phyloP scores from a whole-genome alignment of 2,888 invertebrate species.

The Yponomeuta plumbellus region DNA sequence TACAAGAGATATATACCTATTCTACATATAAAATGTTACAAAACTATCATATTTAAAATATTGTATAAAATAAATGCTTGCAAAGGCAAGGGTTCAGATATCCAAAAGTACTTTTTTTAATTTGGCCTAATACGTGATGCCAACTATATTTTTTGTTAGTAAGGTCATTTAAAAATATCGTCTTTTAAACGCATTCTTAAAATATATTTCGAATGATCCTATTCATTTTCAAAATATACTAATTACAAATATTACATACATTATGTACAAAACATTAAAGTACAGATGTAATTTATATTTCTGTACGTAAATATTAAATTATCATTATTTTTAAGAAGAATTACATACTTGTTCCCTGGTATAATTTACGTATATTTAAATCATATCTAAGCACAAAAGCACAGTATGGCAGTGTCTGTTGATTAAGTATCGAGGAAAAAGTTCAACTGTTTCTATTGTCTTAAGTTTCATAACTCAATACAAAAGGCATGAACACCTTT shows the following conservation, averaged over 20 bases:
- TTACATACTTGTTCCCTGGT: slow-evolving; percentile 49
- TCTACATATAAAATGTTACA: not conserved
- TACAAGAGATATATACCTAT: not conserved
- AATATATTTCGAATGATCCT: not conserved
- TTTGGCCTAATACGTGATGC: too few relatives aligned
- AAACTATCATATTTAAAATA: not conserved
- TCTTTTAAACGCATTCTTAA: too few relatives aligned
- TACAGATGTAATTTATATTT: not conserved
- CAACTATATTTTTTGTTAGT: too few relatives aligned
- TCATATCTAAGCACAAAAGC: slow-evolving; percentile 34
- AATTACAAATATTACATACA: not conserved
- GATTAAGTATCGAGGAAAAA: not conserved
- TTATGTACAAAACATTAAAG: not conserved
- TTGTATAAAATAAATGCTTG: not conserved
- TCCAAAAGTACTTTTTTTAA: too few relatives aligned
- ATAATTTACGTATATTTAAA: slow-evolving; percentile 25
- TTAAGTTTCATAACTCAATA: not conserved
- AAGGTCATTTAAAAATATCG: too few relatives aligned
- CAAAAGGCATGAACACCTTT: not conserved
- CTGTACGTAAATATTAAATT: not conserved
- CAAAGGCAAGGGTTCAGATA: not conserved
- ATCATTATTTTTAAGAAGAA: not conserved
- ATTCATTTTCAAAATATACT: not conserved
- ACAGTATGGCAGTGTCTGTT: slow-evolving; percentile 41
- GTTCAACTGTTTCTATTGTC: not conserved